Percentiles rank a stretch among this genome's conserved stretches.
These are phyloP conservation scores for Eueides isabella DNA, from an alignment of 1,140 invertebrate genomes.

Conservation along the genomic window DNA sequence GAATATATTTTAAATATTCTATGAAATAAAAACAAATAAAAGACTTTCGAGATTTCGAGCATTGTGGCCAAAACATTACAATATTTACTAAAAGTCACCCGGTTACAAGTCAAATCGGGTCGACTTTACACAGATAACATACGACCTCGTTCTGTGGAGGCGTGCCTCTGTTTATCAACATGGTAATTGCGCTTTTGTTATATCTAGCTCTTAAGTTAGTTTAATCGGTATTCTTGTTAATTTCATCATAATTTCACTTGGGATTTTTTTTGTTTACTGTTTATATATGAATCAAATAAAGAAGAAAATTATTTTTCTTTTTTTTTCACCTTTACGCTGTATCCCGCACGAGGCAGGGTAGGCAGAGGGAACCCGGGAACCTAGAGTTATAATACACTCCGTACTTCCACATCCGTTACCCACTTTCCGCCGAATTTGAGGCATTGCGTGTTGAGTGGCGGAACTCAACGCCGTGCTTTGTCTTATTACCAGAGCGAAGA, in stretches of 20 bases:
- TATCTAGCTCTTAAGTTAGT: not conserved
- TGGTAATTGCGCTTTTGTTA: constrained; percentile 22
- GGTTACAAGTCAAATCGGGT: not conserved
- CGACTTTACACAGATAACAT: constrained; percentile 21
- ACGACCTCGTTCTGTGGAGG: constrained; percentile 37
- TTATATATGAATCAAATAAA: not conserved
- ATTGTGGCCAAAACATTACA: not conserved
- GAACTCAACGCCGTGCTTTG: too few relatives aligned
- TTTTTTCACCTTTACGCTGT: too few relatives aligned
- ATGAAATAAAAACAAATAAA: not conserved
- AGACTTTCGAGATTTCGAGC: not conserved
- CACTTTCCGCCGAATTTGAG: too few relatives aligned
- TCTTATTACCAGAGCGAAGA: too few relatives aligned
- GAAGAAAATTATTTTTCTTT: too few relatives aligned
- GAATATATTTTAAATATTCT: too few relatives aligned
- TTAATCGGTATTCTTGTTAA: not conserved
- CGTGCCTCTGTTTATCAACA: constrained; percentile 37
- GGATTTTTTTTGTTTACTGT: not conserved
- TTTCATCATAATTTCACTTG: constrained; percentile 6
- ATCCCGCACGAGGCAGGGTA: too few relatives aligned
- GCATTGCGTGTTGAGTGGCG: too few relatives aligned
- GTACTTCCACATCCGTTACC: too few relatives aligned
- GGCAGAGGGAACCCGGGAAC: too few relatives aligned
- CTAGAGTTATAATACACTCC: too few relatives aligned
- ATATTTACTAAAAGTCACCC: constrained; percentile 13